Evolutionary conservation across 1,140 invertebrate species (phyloP).

Genomic region (Drosophila pseudoananassae): DNA sequence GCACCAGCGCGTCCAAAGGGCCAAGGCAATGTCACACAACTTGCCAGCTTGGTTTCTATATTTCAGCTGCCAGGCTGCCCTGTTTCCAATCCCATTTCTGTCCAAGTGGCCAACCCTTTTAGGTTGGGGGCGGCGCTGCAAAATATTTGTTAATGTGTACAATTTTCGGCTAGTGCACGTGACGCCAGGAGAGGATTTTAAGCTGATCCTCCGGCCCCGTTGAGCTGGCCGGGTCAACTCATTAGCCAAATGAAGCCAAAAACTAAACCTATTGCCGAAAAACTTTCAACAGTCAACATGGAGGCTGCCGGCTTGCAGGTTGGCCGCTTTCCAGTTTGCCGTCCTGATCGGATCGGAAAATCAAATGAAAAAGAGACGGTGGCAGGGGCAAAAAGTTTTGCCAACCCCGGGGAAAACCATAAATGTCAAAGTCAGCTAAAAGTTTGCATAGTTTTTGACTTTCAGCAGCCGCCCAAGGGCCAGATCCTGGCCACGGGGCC

Average conservation of each 20-base stretch:
- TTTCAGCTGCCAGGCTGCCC: not conserved
- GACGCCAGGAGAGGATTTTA: conserved; percentile 32
- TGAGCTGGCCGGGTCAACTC: conserved; percentile 56
- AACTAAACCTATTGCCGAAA: conserved; percentile 66
- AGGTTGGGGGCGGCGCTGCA: conserved; percentile 14
- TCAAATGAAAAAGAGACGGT: conserved; percentile 46
- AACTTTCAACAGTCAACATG: conserved; percentile 58
- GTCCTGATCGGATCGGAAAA: conserved; percentile 57
- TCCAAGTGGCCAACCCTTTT: conserved; percentile 16
- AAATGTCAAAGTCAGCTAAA: conserved; percentile 82
- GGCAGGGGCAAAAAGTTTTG: conserved; percentile 54
- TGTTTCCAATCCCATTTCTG: conserved; percentile 42
- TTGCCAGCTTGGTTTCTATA: conserved; percentile 63
- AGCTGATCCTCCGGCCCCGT: conserved; percentile 5
- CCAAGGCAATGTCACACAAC: conserved; percentile 67
- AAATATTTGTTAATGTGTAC: conserved; percentile 53
- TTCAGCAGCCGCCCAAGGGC: conserved; percentile 51
- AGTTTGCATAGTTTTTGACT: conserved; percentile 83
- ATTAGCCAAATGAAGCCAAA: conserved; percentile 78
- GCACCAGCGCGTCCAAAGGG: conserved; percentile 71
- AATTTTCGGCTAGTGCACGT: conserved; percentile 61
- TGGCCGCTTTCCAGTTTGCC: not conserved
- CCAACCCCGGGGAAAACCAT: conserved; percentile 69
- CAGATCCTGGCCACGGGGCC: conserved; percentile 30
- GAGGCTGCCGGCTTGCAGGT: conserved; percentile 6